phyloP scores from a whole-genome alignment of 2,797 vertebrate species.

The Crenichthys baileyi region DNA sequence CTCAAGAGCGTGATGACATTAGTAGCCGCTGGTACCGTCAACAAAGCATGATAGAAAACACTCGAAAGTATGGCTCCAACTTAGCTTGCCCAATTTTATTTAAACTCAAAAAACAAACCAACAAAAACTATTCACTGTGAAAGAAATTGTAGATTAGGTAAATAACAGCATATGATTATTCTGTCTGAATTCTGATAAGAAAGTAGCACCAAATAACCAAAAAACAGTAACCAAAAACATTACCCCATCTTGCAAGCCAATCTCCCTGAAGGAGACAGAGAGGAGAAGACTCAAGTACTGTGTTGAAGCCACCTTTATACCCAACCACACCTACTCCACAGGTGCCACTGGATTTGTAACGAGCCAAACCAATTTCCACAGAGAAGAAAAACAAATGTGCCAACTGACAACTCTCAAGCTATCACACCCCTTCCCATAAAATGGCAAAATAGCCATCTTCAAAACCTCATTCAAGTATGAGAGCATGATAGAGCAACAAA shows the following conservation, averaged over 20 bases:
- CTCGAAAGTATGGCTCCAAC: not conserved
- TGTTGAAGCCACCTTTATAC: not conserved
- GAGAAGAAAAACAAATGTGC: not conserved
- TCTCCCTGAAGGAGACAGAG: not conserved
- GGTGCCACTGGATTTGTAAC: not conserved
- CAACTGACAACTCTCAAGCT: not conserved
- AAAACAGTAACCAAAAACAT: not conserved
- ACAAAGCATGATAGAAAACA: too few relatives aligned
- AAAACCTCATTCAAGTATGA: too few relatives aligned
- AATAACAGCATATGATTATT: not conserved
- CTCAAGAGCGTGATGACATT: too few relatives aligned
- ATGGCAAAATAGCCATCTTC: too few relatives aligned
- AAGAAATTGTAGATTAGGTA: not conserved
- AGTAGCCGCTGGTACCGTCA: too few relatives aligned
- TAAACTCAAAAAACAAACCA: not conserved
- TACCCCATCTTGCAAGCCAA: not conserved
- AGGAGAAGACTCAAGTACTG: not conserved
- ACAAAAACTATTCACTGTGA: not conserved
- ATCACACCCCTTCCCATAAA: not conserved
- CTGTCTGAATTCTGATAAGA: not conserved
- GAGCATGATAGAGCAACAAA: too few relatives aligned
- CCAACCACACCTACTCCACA: not conserved
- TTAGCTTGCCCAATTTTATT: not conserved
- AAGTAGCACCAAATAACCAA: not conserved
- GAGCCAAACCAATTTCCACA: not conserved